Base-by-base conservation (phyloP, 2,113 vertebrate species). In the Megatriorchis doriae region DNA sequence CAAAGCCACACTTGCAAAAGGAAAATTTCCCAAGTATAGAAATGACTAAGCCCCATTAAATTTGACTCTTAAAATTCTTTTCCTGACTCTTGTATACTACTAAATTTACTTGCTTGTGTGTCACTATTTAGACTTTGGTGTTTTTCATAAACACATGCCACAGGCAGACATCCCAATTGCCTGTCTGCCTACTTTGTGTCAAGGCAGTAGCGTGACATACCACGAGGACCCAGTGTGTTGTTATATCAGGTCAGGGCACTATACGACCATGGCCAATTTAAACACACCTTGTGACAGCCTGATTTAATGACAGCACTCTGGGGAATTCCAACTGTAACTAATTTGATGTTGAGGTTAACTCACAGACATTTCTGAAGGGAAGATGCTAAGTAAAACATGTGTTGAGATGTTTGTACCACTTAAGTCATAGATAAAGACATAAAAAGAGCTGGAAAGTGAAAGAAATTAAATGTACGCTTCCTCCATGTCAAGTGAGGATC, bases 181-280 rank as follows among this genome's bases (percentile, higher is more conserved):
- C 67, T 40, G 25, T 8, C 55, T 84, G 50, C 32, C 61, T 40
- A 15, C 40, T 38, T 52, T 65, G 31, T 83, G 53, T 38, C 67
- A 93, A 56, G 48, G 77, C n/a, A 80, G 36, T 13, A 63, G 36
- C 0, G 1, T 45, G 47, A 86, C 34, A 26, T 3, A 38, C 10
- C 34, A 58, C 0, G 1, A 71, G 29, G 53, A 81, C n/a, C 42
- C 7, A 0, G n/a, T 20, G 16, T 38, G 34, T 3, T 42, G 8
- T 16, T 81, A 0, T 13, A 71, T 36, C 21, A 66, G 50, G 59
- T 65, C 85, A 72, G 71, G 56, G n/a, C 74, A 72, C n/a, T 48
- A 3, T 7, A 72, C 26, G 42, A 94, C 74, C 2, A 1, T 2
- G 7, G 73, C 11, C 20, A 77, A 83, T 58, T 95, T 78, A 86